Base-by-base conservation (phyloP, 2,113 vertebrate genomes). In the Lepus americanus region DNA sequence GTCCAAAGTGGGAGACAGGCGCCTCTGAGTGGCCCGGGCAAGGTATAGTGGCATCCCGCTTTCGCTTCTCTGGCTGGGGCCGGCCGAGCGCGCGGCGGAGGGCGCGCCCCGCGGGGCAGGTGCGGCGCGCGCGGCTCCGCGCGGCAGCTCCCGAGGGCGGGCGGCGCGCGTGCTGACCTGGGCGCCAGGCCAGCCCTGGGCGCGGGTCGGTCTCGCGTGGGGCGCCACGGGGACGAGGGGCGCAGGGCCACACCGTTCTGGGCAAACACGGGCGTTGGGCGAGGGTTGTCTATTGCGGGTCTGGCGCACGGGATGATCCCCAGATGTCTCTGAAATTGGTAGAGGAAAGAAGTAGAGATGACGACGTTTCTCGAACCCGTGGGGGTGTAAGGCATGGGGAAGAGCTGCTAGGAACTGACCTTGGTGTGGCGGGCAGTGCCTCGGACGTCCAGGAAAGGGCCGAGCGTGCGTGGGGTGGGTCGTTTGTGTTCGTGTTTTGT, bases 11-110 rank as follows among this genome's bases (percentile, higher is more conserved):
- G 95, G 96, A 98, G 90, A 88, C 77, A 29, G 64, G 74, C 87
- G 96, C 74, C 95, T 44, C 44, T 95, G 96, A 97, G 94, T 93
- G 59, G 96, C 96, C 95, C 74, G 93, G 90, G 80, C 76, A 98
- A 98, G 97, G 97, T 98, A 98, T 91, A 92, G 97, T 97, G 97
- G 44, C 70, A 11, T 96, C 86, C 31, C 64, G 96, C 97, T 97
- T 95, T 98, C 97, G 73, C 90, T 97, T 96, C 90, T 77, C 95
- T 95, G 59, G 66, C 85, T 81, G 97, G 97, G 97, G 85, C 85
- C 97, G 66, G 96, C 85, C 55, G 33, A 95, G 72, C 90, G 55
- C 83, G 89, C 88, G 19, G 70, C 14, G 85, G 77, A 55, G 95
- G 16, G 74, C 70, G 2, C 85, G 93, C 92, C 86, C 70, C 0